Evolutionary conservation across 2,113 vertebrate genomes (phyloP).

Genomic region (Podiceps cristatus): DNA sequence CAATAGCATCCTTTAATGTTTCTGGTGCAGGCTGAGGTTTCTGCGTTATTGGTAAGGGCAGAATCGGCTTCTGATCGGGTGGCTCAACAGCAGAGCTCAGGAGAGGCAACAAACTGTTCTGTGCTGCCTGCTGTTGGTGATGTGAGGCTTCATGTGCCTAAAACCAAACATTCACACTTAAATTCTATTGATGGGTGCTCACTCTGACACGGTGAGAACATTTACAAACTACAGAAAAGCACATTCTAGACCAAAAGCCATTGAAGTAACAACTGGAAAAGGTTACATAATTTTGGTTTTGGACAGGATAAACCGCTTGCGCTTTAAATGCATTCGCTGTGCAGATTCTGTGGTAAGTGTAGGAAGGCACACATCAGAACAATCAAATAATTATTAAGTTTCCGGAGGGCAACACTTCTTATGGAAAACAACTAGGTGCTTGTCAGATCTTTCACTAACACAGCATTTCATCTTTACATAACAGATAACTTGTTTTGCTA

Average conservation of each 20-base stretch:
- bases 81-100: constrained; percentile 93
- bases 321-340: background rate
- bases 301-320: background rate
- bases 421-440: constrained; percentile 31
- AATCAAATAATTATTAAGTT: constrained; percentile 20
- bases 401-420: constrained; percentile 59
- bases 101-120: constrained; percentile 94
- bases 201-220: background rate
- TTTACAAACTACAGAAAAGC: constrained; percentile 26
- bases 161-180: constrained; percentile 82
- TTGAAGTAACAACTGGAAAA: background rate
- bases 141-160: constrained; percentile 96
- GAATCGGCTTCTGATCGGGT: constrained; percentile 94
- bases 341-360: background rate
- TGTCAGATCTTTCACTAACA: constrained; percentile 29
- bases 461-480: constrained; percentile 50
- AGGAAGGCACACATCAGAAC: background rate
- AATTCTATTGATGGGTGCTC: constrained; percentile 33
- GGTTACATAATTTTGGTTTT: background rate
- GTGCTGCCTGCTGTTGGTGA: constrained; percentile 95
- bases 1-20: constrained; percentile 90
- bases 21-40: constrained; percentile 92
- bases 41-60: constrained; percentile 93
- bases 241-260: constrained; percentile 19
- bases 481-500: constrained; percentile 50